Evolutionary conservation across 2,797 vertebrate species (phyloP), one percentile per base, ranked within the genome.

Genomic region (Staurois parvus): DNA sequence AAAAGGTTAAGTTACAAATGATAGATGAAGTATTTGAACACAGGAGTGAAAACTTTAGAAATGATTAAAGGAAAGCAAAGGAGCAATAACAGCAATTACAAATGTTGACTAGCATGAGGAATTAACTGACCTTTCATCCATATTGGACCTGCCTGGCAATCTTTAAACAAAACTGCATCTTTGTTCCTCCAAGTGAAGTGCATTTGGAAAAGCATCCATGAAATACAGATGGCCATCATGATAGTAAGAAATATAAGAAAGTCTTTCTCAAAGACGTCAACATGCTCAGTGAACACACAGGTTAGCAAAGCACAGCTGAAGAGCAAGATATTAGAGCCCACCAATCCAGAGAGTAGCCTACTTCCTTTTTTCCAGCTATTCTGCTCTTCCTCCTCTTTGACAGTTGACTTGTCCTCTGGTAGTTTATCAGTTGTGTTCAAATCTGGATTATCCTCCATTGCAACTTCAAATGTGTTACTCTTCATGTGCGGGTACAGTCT

Each of bases 61-160:
- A 42, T 6, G 11, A 28, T 3, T 13, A 30, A 17, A 62, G 42
- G 13, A 52, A 52, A 52, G 4, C 17, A 52, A 52, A 52, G 13
- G 4, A 52, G 4, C 17, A 32, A 67, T 67, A 78, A 13, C 13
- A 78, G 3, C 19, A 45, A 30, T 24, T 37, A 37, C 28, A 45
- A 68, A 68, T 84, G 6, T 52, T 52, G 17, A 52, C 13, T 52
- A 4, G 37, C 48, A 4, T 52, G 0, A 0, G 1, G 24, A 59
- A 21, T 3, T 64, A 11, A 62, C 89, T 52, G 88, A 98, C 97
- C 96, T 95, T 95, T 92, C 84, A 98, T 95, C 97, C 97, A 99
- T 74, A 99, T 87, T 29, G 98, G 97, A 24, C 97, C 97, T 0
- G 98, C 97, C 0, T 99, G 96, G 24, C 91, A 87, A 52, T 99